Percentiles rank a stretch among this genome's conserved stretches.
phyloP scores from a whole-genome alignment of 2,113 vertebrate genomes.

The Anolis carolinensis region DNA sequence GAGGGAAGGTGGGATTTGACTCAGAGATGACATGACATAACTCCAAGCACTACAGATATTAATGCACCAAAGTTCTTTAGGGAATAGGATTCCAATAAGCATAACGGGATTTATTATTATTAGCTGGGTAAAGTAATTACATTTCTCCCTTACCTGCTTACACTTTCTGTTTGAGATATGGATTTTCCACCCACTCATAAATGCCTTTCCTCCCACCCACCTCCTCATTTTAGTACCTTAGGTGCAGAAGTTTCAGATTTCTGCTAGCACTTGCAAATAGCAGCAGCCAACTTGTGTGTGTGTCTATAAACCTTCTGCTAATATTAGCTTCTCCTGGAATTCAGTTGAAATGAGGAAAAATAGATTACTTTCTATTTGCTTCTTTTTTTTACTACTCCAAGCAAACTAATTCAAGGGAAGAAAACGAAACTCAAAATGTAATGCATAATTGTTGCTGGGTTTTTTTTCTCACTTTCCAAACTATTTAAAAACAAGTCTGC shows the following conservation, averaged over 20 bases:
- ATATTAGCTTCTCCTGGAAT: slow-evolving; percentile 43
- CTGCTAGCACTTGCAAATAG: slow-evolving; percentile 30
- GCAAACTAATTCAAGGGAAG: slow-evolving; percentile 42
- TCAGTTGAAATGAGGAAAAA: slow-evolving; percentile 35
- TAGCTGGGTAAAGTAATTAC: not conserved
- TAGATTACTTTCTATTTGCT: slow-evolving; percentile 48
- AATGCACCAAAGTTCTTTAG: slow-evolving; percentile 27
- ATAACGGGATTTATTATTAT: slow-evolving; percentile 16
- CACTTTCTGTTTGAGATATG: slow-evolving; percentile 35
- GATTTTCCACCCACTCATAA: slow-evolving; percentile 39
- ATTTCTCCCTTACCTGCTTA: slow-evolving; percentile 28
- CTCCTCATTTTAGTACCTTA: slow-evolving; percentile 17
- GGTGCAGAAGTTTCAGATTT: slow-evolving; percentile 30
- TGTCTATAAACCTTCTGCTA: slow-evolving; percentile 47
- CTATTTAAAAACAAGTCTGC: slow-evolving; percentile 55
- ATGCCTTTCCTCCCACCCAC: slow-evolving; percentile 19
- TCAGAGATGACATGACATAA: not conserved
- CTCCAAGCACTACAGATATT: not conserved
- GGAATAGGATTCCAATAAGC: slow-evolving; percentile 26
- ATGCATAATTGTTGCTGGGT: slow-evolving; percentile 5
- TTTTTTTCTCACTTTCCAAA: slow-evolving; percentile 41
- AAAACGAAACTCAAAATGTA: slow-evolving; percentile 29
- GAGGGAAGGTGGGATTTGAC: not conserved
- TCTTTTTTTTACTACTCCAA: not conserved
- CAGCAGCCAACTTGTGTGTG: slow-evolving; percentile 5